Conservation (phyloP, 2,888 invertebrate genomes). For the Alcis repandata region DNA sequence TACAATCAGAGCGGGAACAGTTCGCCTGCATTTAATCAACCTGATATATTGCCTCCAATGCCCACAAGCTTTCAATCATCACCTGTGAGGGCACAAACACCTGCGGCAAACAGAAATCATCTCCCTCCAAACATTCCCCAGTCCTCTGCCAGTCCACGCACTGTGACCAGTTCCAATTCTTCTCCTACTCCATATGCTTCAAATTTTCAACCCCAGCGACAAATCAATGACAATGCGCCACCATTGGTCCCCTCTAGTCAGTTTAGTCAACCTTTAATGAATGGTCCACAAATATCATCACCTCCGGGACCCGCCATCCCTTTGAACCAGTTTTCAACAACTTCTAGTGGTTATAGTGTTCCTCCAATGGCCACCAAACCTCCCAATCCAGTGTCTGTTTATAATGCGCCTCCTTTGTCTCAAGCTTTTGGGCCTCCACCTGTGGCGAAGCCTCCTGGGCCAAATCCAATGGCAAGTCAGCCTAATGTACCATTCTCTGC, state of each 20-base stretch:
- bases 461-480: constrained; percentile 57
- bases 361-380: constrained; percentile 38
- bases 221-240: constrained; percentile 80
- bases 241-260: constrained; percentile 81
- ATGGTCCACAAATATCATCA: constrained; percentile 66
- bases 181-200: constrained; percentile 61
- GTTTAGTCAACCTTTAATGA: constrained; percentile 68
- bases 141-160: constrained; percentile 56
- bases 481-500: constrained; percentile 63
- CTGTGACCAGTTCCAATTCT: constrained; percentile 48
- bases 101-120: constrained; percentile 51
- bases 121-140: constrained; percentile 59
- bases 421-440: constrained; percentile 43
- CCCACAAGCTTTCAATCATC: constrained; percentile 66
- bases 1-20: constrained; percentile 75
- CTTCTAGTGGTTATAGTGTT: constrained; percentile 57
- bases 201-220: constrained; percentile 62
- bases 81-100: constrained; percentile 60
- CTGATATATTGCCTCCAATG: constrained; percentile 65
- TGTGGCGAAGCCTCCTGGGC: constrained; percentile 32
- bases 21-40: constrained; percentile 80
- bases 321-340: constrained; percentile 54
- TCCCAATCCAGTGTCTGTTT: constrained; percentile 23
- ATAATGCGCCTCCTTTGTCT: constrained; percentile 36
- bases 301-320: constrained; percentile 31